Evolutionary conservation across 2,888 invertebrate genomes (phyloP), one percentile per base, ranked within the genome.

Genomic region (Stomorhina lunata): DNA sequence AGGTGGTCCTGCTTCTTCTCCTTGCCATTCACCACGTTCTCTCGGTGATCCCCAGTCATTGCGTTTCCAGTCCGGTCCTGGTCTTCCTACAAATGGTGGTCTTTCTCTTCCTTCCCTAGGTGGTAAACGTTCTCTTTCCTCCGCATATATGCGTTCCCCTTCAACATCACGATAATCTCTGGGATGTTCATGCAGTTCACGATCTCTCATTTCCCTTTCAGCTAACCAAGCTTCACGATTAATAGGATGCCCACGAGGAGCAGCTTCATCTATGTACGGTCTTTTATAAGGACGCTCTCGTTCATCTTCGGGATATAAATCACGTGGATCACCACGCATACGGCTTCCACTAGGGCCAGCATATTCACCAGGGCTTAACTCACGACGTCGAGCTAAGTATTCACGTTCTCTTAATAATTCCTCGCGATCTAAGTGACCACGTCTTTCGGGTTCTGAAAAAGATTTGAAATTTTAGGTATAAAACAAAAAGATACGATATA

Each of bases 351-450:
- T 66, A 2, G 71, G 22, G 4, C 87, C 86, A 1, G 85, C 82
- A 83, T 90, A 91, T 61, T 90, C 84, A 4, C 87, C 53, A 0
- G 90, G 89, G 68, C 90, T 91, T 2, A 89, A 81, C 0, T 90
- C 90, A 1, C 90, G 88, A 0, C 91, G 87, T 0, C 90, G 85
- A 0, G 86, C 84, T 34, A 88, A 34, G 50, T 87, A 88, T 43
- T 88, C 90, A 5, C 90, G 86, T 53, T 90, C 91, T 29, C 91
- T 86, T 7, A 91, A 86, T 81, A 90, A 84, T 27, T 91, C 91
- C 10, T 88, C 87, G 0, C 87, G 85, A 20, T 90, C 89, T 4
- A 90, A 59, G 29, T 89, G 79, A 0, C 87, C 87, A 12, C 88
- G 88, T 0, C 90, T 87, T 5, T 88, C 90, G 2, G 87, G 86